phyloP scores from a whole-genome alignment of 2,113 vertebrate species.

The Oostethus manadensis region DNA sequence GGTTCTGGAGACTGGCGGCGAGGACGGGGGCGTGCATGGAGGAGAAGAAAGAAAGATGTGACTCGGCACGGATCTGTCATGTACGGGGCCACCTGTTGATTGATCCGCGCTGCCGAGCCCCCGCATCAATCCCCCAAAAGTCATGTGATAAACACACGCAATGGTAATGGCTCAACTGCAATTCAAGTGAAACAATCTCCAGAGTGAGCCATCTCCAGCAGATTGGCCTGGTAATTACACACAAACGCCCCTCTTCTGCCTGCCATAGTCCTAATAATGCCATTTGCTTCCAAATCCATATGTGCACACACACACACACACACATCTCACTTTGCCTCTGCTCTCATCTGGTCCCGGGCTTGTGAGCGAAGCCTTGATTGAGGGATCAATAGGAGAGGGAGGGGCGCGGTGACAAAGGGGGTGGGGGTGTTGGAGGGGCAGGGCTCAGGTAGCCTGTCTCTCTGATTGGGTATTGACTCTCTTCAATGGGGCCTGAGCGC shows the following conservation, averaged over 20 bases:
- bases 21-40: not conserved
- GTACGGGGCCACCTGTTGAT: constrained; percentile 44
- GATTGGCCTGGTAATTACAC: constrained; percentile 61
- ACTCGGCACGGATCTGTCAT: constrained; percentile 2
- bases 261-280: constrained; percentile 57
- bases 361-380: constrained; percentile 68
- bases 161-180: constrained; percentile 38
- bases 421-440: constrained; percentile 6
- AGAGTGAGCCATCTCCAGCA: constrained; percentile 43
- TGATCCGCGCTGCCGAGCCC: constrained; percentile 27
- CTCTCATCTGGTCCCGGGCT: constrained; percentile 61
- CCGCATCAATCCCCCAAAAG: constrained; percentile 37
- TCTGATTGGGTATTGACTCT: constrained; percentile 80
- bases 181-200: constrained; percentile 57
- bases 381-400: constrained; percentile 74
- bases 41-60: constrained; percentile 2
- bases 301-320: constrained; percentile 29
- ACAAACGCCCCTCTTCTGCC: constrained; percentile 55
- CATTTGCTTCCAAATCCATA: constrained; percentile 67
- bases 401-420: constrained; percentile 66
- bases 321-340: constrained; percentile 15
- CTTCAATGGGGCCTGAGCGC: constrained; percentile 75
- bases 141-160: constrained; percentile 51
- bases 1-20: constrained; percentile 79
- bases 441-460: constrained; percentile 73